Conservation (phyloP, 2,113 vertebrate species). For the Cricetomys ansorgei region DNA sequence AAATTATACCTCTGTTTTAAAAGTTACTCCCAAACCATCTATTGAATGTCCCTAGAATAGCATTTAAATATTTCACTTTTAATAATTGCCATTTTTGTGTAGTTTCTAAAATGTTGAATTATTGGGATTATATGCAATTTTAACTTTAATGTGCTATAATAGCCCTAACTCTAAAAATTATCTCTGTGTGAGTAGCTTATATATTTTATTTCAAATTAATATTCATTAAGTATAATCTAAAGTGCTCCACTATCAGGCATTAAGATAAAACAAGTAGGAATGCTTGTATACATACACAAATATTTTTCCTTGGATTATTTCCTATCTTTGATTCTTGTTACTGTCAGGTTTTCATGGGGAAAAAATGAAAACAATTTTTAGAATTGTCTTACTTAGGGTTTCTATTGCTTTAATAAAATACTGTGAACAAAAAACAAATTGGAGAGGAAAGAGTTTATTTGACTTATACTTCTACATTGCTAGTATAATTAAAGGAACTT, state of each 20-base stretch:
- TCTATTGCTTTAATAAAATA: no score
- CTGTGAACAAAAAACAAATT: no score
- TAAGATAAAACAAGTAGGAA: conserved; percentile 34
- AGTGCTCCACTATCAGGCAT: neutral
- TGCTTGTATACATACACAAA: neutral
- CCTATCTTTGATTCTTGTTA: neutral
- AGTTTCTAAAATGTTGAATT: conserved; percentile 59
- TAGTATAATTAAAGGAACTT: no score
- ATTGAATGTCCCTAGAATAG: conserved; percentile 12
- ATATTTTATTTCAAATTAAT: conserved; percentile 66
- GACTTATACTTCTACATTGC: no score
- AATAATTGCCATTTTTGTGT: conserved; percentile 39
- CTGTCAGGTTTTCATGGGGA: neutral
- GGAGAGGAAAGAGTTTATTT: no score
- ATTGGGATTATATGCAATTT: conserved; percentile 57
- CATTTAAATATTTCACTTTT: conserved; percentile 58
- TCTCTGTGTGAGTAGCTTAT: conserved; percentile 27
- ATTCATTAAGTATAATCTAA: conserved; percentile 27
- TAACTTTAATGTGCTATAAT: conserved; percentile 57
- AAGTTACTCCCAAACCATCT: neutral
- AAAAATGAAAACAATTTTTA: neutral
- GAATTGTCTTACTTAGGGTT: no score
- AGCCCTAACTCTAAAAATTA: conserved; percentile 23
- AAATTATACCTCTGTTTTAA: conserved; percentile 41
- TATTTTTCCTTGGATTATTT: neutral